Evolutionary conservation across 2,888 invertebrate genomes (phyloP), one percentile per base, ranked within the genome.

Genomic region (Coenonympha arcania): DNA sequence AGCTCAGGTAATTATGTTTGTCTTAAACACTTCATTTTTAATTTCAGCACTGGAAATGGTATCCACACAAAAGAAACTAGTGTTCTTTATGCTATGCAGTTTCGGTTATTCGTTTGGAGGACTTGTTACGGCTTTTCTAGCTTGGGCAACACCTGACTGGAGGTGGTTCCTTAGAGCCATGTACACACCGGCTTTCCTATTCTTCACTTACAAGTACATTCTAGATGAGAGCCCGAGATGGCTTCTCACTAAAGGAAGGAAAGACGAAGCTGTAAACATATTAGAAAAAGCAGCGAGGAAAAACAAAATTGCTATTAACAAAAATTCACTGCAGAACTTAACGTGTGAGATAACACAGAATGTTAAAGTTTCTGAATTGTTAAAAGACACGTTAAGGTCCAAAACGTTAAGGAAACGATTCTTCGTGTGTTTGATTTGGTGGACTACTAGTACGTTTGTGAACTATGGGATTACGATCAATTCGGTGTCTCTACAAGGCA

Each of bases 221-320:
- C 74, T 92, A 31, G 92, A 93, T 4, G 93, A 93, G 73, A 93
- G 92, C 44, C 88, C 92, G n/a, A 86, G 94, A 64, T 95, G 95
- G 95, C 82, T 94, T 3, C 73, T 93, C n/a, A 90, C 90, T 15
- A 91, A 91, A 68, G 90, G 90, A 3, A 87, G 88, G 55, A 88
- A 88, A 52, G 87, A 90, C 0, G 83, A 91, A 64, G 93, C 92
- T 0, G 83, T 89, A 52, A 69, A 67, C 2, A 88, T 92, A n/a
- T 71, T 92, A 36, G 76, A 87, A 9, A 89, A 87, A 59, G 89
- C 92, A 13, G 90, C 92, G 0, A 82, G 80, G 47, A 69, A 61
- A 16, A 84, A 80, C 42, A 78, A 79, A 42, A 62, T 79, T 0
- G 61, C 70, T 22, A 11, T 85, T 0, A 76, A 84, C 4, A 65